Evolutionary conservation across 2,797 vertebrate genomes (phyloP).

Genomic region (Tangara arthus): DNA sequence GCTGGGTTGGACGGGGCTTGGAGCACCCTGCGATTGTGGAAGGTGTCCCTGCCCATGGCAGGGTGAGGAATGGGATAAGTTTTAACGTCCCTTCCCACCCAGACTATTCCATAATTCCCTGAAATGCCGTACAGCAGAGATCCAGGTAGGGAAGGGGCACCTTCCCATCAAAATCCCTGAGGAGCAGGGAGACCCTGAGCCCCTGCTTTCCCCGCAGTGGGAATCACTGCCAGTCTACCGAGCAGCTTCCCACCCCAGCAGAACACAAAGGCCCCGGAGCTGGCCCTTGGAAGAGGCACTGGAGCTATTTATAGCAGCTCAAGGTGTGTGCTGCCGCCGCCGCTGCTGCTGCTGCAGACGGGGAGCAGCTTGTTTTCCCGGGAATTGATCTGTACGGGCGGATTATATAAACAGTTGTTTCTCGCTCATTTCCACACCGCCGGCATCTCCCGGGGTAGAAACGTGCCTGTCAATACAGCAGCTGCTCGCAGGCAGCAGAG

Average conservation of each 20-base stretch:
- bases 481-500: constrained; percentile 14
- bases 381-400: background rate
- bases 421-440: background rate
- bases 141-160: background rate
- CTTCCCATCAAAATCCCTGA: background rate
- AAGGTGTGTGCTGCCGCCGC: background rate
- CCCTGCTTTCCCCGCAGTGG: rapidly evolving
- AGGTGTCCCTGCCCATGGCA: background rate
- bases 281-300: background rate
- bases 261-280: background rate
- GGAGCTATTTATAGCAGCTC: background rate
- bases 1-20: background rate
- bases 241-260: background rate
- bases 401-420: constrained; percentile 24
- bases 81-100: background rate
- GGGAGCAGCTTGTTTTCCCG: background rate
- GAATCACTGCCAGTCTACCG: background rate
- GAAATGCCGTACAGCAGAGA: background rate
- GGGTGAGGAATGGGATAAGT: rapidly evolving
- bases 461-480: background rate
- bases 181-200: background rate
- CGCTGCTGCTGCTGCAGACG: background rate
- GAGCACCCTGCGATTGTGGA: rapidly evolving
- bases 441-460: background rate
- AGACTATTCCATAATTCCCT: background rate